phyloP scores from a whole-genome alignment of 1,140 invertebrate genomes.

The Pectinophora gossypiella region DNA sequence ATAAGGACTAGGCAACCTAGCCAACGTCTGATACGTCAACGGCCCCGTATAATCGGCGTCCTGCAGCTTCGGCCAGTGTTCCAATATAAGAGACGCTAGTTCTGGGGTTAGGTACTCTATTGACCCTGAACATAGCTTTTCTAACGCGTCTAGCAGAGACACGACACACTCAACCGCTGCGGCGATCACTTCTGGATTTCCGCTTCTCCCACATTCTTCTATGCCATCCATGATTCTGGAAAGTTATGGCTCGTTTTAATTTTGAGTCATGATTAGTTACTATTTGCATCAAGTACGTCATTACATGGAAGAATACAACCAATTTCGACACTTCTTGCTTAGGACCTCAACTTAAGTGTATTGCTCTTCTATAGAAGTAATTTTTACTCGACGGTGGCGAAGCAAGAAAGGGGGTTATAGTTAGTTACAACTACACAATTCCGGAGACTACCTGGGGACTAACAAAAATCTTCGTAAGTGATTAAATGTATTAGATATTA shows the following conservation, averaged over 20 bases:
- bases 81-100: conserved; percentile 80
- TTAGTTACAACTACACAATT: too few relatives aligned
- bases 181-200: conserved; percentile 83
- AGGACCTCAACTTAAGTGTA: too few relatives aligned
- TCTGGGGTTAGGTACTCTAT: conserved; percentile 77
- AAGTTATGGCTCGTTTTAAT: conserved; percentile 13
- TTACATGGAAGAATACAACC: too few relatives aligned
- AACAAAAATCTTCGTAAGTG: too few relatives aligned
- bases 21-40: conserved; percentile 89
- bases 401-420: too few relatives aligned
- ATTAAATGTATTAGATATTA: too few relatives aligned
- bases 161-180: conserved; percentile 90
- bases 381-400: too few relatives aligned
- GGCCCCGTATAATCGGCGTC: conserved; percentile 90
- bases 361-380: too few relatives aligned
- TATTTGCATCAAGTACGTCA: too few relatives aligned
- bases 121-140: conserved; percentile 83
- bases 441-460: too few relatives aligned
- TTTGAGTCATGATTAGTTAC: too few relatives aligned
- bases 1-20: conserved; percentile 86
- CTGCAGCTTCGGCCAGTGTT: conserved; percentile 82
- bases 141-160: conserved; percentile 87
- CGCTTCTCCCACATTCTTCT: conserved; percentile 85
- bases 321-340: too few relatives aligned
- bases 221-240: conserved; percentile 93